Evolutionary conservation across 2,797 vertebrate species (phyloP).

Genomic region (Hozukius guyotensis): DNA sequence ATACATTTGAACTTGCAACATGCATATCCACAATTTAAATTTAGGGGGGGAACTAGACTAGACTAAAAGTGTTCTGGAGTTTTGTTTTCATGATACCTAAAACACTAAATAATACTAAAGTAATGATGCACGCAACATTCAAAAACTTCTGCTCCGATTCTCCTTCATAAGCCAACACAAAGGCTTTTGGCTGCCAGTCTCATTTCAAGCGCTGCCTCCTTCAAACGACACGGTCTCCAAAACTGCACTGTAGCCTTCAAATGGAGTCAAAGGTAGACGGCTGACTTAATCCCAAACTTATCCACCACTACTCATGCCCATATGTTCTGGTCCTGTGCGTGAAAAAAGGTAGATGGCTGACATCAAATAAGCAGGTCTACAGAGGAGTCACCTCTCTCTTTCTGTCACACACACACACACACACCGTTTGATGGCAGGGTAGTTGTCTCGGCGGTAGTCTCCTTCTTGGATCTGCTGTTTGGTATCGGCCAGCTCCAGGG

Average conservation of each 20-base stretch:
- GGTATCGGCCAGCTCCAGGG: constrained; percentile 93
- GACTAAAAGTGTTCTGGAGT: neutral
- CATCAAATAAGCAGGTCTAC: neutral
- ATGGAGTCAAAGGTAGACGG: neutral
- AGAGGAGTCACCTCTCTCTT: neutral
- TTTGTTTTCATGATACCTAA: neutral
- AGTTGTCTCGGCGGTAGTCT: constrained; percentile 93
- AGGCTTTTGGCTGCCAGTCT: neutral
- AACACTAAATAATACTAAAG: neutral
- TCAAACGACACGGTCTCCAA: neutral
- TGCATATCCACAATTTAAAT: neutral
- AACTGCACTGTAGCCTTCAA: neutral
- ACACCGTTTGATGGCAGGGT: constrained; percentile 89
- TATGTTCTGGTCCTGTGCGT: no score
- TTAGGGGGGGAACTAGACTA: neutral
- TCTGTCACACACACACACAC: constrained; percentile 8
- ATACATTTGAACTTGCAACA: neutral
- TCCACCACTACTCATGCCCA: no score
- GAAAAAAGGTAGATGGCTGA: no score
- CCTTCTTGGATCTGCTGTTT: constrained; percentile 93
- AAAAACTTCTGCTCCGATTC: neutral
- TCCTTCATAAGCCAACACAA: neutral
- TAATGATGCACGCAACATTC: neutral
- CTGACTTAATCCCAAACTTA: neutral
- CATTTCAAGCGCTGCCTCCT: neutral